Conservation (phyloP, 2,113 vertebrate species). For the Coptodon bakossiorum region DNA sequence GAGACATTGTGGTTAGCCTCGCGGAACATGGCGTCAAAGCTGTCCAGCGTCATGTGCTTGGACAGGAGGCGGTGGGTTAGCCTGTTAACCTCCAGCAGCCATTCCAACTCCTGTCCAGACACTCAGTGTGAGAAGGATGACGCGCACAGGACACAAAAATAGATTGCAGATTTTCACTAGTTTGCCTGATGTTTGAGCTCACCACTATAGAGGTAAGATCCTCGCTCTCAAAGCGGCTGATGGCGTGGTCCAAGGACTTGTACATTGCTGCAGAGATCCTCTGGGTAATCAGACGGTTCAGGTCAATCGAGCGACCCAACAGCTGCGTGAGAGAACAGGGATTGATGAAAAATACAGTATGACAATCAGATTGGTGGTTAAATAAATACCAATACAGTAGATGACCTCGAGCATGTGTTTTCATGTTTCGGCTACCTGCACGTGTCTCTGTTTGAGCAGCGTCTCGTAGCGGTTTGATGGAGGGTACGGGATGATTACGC, state of each 20-base stretch:
- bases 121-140: not conserved
- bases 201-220: constrained; percentile 99
- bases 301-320: constrained; percentile 92
- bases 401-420: not conserved
- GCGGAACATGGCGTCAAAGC: constrained; percentile 98
- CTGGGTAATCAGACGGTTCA: constrained; percentile 97
- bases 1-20: constrained; percentile 99
- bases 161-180: not conserved
- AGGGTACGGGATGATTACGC: constrained; percentile 96
- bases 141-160: no score
- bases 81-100: constrained; percentile 95
- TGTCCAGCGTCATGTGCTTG: constrained; percentile 97
- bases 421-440: constrained; percentile 78
- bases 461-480: constrained; percentile 99
- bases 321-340: constrained; percentile 65
- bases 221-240: constrained; percentile 98
- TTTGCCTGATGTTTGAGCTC: constrained; percentile 25
- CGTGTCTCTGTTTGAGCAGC: constrained; percentile 94
- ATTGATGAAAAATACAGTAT: not conserved
- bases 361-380: not conserved
- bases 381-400: not conserved
- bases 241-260: constrained; percentile 96
- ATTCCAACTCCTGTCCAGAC: constrained; percentile 86
- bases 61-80: constrained; percentile 93
- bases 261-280: constrained; percentile 98